A percentile compares a stretch with the other conserved stretches of the same genome.
Conservation (phyloP, 2,113 vertebrate genomes). For the Glareola pratincola region DNA sequence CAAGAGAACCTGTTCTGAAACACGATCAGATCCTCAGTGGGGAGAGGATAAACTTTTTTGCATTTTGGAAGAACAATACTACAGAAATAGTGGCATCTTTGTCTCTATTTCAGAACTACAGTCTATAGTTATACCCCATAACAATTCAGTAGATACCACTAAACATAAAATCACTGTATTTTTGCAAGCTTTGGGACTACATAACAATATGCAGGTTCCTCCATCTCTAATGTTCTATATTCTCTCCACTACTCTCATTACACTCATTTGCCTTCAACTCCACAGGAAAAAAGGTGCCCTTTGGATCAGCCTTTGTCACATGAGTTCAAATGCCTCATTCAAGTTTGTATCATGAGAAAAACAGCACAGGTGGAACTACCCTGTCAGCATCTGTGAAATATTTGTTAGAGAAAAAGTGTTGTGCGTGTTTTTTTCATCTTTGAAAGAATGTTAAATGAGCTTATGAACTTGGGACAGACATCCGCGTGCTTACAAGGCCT, state of each 20-base stretch:
- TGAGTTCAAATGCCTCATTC: background rate
- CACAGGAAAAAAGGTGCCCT: background rate
- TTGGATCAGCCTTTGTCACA: background rate
- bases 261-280: background rate
- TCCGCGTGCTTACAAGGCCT: background rate
- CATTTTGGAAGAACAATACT: conserved; percentile 1
- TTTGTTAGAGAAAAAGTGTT: background rate
- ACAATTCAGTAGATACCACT: background rate
- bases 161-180: background rate
- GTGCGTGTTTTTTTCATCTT: background rate
- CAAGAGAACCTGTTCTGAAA: conserved; percentile 4
- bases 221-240: background rate
- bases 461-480: background rate
- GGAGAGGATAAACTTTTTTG: background rate
- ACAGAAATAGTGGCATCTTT: background rate
- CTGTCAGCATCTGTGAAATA: background rate
- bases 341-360: background rate
- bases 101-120: background rate
- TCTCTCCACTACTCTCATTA: background rate
- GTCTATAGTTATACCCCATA: background rate
- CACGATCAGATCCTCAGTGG: background rate
- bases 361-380: background rate
- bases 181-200: background rate
- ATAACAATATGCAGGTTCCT: background rate
- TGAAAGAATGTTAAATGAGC: background rate